A percentile compares a stretch with the other conserved stretches of the same genome.
phyloP scores from a whole-genome alignment of 1,140 invertebrate genomes.

The Eupeodes corollae region DNA sequence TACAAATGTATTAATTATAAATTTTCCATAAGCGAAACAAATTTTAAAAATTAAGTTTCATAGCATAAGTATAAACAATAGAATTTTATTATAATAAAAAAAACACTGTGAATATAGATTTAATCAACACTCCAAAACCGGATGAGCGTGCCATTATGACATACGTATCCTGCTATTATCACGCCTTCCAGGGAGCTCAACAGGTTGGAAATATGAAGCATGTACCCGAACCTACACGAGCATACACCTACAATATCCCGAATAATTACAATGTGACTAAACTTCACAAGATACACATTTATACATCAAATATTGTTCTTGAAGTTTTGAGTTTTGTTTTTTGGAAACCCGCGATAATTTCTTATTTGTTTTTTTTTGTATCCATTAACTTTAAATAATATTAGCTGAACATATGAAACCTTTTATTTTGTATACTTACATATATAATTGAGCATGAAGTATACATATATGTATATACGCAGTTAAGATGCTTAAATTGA shows the following conservation, averaged over 20 bases:
- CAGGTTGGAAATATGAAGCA: slow-evolving; percentile 65
- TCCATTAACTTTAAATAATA: too few relatives aligned
- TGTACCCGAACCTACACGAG: slow-evolving; percentile 39
- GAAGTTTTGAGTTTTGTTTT: slow-evolving; percentile 24
- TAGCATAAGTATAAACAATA: not conserved
- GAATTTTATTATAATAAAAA: slow-evolving; percentile 3
- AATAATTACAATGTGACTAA: slow-evolving; percentile 39
- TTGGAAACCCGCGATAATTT: slow-evolving; percentile 15
- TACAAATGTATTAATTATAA: too few relatives aligned
- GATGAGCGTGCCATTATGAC: slow-evolving; percentile 98
- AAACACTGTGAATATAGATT: slow-evolving; percentile 56
- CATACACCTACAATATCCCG: slow-evolving; percentile 37
- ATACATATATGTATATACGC: too few relatives aligned
- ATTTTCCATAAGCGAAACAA: not conserved
- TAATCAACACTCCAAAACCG: slow-evolving; percentile 95
- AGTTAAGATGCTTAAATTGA: too few relatives aligned
- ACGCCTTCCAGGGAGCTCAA: slow-evolving; percentile 95
- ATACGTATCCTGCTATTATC: slow-evolving; percentile 97
- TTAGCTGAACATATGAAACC: too few relatives aligned
- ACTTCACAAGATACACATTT: slow-evolving; percentile 36
- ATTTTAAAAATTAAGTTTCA: not conserved
- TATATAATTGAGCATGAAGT: too few relatives aligned
- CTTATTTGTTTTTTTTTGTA: too few relatives aligned
- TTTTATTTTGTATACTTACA: too few relatives aligned
- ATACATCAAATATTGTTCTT: slow-evolving; percentile 19